Evolutionary conservation across 2,113 vertebrate species (phyloP).

Genomic region (Anhinga rufa): DNA sequence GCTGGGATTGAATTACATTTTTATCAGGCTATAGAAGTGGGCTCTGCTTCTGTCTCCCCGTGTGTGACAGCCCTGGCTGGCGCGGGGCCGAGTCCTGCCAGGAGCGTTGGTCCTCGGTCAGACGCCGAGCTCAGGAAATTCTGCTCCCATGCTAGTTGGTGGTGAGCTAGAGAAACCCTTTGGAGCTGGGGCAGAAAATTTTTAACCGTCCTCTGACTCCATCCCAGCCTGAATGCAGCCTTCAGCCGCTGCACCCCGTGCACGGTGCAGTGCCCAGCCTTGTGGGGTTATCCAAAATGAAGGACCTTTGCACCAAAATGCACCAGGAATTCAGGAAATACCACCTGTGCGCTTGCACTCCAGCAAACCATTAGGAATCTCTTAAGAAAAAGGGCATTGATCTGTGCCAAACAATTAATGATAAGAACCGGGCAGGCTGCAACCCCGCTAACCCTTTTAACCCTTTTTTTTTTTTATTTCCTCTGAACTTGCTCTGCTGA

Average conservation of each 20-base stretch:
- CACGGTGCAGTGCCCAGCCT: neutral
- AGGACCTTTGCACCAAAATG: neutral
- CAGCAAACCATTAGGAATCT: neutral
- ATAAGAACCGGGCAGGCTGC: neutral
- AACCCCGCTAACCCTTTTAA: neutral
- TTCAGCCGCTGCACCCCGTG: accelerated
- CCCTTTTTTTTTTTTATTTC: neutral
- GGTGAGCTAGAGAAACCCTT: neutral
- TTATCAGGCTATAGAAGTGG: neutral
- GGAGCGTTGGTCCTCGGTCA: accelerated
- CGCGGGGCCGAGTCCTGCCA: accelerated
- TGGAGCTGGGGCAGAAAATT: neutral
- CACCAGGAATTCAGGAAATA: neutral
- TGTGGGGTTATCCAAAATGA: accelerated
- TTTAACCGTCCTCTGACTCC: neutral
- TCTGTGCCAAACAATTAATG: neutral
- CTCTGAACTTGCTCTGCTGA: neutral
- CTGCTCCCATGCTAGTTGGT: accelerated
- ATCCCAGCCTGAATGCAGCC: neutral
- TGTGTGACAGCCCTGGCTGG: accelerated
- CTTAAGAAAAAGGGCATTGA: neutral
- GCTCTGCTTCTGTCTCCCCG: neutral
- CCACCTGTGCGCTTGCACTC: neutral
- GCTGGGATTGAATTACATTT: neutral
- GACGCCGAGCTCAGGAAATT: neutral